These are phyloP conservation scores for Stichopus horrens DNA, from an alignment of 53 echinoderm and acorn worm species.

Conservation along the genomic window DNA sequence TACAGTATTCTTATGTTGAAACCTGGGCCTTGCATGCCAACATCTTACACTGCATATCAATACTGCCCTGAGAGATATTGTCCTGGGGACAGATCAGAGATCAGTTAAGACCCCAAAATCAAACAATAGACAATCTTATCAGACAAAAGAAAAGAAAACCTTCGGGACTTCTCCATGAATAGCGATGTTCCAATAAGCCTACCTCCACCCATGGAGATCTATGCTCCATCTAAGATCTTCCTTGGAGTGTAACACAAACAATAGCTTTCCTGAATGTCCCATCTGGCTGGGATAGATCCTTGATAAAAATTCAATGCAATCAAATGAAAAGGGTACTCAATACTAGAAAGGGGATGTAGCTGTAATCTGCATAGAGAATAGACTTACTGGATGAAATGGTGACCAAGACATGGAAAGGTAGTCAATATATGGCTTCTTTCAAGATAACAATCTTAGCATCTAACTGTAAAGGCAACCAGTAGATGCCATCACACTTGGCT, in stretches of 20 bases:
- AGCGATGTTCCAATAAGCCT: slow-evolving; percentile 33
- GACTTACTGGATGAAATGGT: slow-evolving; percentile 8
- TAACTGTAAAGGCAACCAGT: background rate
- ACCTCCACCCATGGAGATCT: background rate
- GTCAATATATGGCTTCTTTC: background rate
- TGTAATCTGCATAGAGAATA: background rate
- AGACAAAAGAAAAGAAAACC: slow-evolving; percentile 33
- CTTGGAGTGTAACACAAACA: slow-evolving; percentile 26
- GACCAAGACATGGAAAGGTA: background rate
- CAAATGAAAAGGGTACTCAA: background rate
- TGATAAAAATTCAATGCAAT: background rate
- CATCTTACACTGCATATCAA: background rate
- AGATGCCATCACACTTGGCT: too few relatives aligned
- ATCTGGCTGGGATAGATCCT: background rate
- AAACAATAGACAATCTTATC: slow-evolving; percentile 26
- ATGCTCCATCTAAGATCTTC: background rate
- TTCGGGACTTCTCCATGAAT: slow-evolving; percentile 6
- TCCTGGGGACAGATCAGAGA: background rate
- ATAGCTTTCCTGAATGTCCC: background rate
- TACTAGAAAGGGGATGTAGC: background rate
- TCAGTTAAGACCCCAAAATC: background rate
- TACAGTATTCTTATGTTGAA: too few relatives aligned
- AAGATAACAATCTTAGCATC: background rate
- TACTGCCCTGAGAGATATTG: background rate
- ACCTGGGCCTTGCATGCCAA: background rate